Evolutionary conservation across 2,113 vertebrate genomes (phyloP), one percentile per base, ranked within the genome.

Genomic region (Pogonocichla stellata): DNA sequence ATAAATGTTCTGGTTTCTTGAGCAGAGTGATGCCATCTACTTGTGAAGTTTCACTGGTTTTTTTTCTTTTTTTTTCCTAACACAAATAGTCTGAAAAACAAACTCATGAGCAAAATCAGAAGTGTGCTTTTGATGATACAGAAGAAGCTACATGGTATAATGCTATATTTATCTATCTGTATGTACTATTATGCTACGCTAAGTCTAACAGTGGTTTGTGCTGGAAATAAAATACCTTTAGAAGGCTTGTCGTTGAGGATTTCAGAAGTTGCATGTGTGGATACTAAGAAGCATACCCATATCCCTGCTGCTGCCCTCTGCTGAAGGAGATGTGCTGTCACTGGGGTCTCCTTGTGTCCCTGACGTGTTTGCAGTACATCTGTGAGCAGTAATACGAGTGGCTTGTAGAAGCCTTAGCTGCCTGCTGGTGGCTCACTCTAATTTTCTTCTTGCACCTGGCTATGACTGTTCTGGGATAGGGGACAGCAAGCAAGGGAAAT

Each of bases 281-380:
- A 15, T 86, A 20, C 36, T 45, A 2, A 4, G 25, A n/a, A 53
- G 19, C 28, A 58, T 7, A 12, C 48, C 24, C 13, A 1, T 65
- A 25, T 74, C 8, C 7, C 24, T 56, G 22, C 48, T 2, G 3
- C 19, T 72, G 36, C 54, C 69, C 45, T 69, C 36, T 86, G 33
- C 28, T 66, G 51, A 61, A 69, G 51, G 33, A 82, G 50, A 26
- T 34, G 12, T 19, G 9, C 16, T 54, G 33, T 70, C 24, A 7
- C 19, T 50, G 8, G 5, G 12, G 28, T 81, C 60, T 78, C 45
- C 8, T n/a, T 33, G 26, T 61, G 26, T 45, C 19, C 54, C 45
- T 67, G 38, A 24, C 66, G 71, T 11, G 2, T 19, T 65, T 80
- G 20, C 10, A 51, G 19, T 24, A 34, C 0, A 0, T 45, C 26